Evolutionary conservation across 2,113 vertebrate species (phyloP).

Genomic region (Hyperopisus bebe): DNA sequence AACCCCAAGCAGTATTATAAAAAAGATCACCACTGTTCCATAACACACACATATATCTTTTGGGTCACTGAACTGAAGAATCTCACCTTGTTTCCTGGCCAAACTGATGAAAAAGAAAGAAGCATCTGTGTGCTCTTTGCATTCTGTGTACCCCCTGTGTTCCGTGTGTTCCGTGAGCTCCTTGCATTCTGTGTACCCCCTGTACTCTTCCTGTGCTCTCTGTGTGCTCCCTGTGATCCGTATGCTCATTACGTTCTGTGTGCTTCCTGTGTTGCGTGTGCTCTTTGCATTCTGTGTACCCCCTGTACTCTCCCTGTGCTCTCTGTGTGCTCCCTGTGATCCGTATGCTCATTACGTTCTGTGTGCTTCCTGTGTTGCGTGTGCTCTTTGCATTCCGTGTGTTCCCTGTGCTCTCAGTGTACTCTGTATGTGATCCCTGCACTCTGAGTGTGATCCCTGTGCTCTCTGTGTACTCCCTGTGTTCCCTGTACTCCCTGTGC

Average conservation of each 20-base stretch:
- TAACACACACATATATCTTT: background rate
- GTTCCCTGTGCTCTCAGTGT: too few relatives aligned
- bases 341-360: too few relatives aligned
- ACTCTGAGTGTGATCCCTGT: background rate
- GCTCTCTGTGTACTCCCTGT: too few relatives aligned
- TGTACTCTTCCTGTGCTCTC: too few relatives aligned
- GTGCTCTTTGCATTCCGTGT: background rate
- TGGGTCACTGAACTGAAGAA: background rate
- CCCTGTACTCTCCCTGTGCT: too few relatives aligned
- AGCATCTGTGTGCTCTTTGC: background rate
- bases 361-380: too few relatives aligned
- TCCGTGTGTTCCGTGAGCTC: too few relatives aligned
- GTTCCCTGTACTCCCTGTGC: too few relatives aligned
- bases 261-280: background rate
- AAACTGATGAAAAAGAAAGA: background rate
- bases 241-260: background rate
- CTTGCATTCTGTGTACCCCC: too few relatives aligned
- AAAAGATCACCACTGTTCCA: background rate
- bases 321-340: background rate
- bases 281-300: background rate
- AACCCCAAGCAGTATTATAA: background rate
- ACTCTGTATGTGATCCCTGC: too few relatives aligned
- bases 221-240: background rate
- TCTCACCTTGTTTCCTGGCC: background rate
- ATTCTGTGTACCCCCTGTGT: too few relatives aligned